Base-by-base conservation (phyloP, 1,140 invertebrate species). In the Pachyrhynchus sulphureomaculatus region DNA sequence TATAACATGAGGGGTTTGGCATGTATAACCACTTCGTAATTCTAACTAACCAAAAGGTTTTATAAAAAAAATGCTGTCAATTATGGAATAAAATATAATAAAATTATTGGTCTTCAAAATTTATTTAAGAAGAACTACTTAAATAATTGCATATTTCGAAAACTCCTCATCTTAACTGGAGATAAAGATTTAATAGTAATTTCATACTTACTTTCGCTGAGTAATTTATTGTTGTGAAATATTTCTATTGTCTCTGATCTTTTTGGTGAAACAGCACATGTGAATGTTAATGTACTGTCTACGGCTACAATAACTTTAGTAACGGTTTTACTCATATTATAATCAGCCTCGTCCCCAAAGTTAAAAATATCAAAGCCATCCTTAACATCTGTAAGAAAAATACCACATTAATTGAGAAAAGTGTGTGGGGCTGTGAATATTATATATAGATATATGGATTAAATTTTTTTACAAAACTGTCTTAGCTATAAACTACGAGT, bases 191-290 rank as follows among this genome's bases (percentile, higher is more conserved):
- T n/a, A n/a, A n/a, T n/a, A n/a, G n/a, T n/a, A n/a, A n/a, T n/a
- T 37, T 3, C 12, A 13, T 4, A 36, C 33, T 55, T 60, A 69
- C 62, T 48, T 33, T 67, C 36, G 13, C 56, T 47, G 20, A 65
- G n/a, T 18, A 45, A 33, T 44, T 64, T 26, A 42, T 60, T 33
- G 13, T 62, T 54, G 8, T 29, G 36, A 13, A 63, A 55, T 32
- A 58, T 45, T 34, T 42, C 23, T 12, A 67, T 2, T 15, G 57
- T 23, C 4, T 18, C 48, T 23, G 78, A 84, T 65, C 83, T 80
- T 49, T 84, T 82, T 20, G 79, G 71, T 1, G 82, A 78, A 2
- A 80, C 83, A 3, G 76, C 79, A 67, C 85, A 87, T 5, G 72
- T 78, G 1, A 85, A 47, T 20, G 65, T 72, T 2, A 83, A 39